Percentiles rank a stretch among this genome's conserved stretches.
phyloP scores from a whole-genome alignment of 1,140 invertebrate genomes.

The Euwallacea fornicatus region DNA sequence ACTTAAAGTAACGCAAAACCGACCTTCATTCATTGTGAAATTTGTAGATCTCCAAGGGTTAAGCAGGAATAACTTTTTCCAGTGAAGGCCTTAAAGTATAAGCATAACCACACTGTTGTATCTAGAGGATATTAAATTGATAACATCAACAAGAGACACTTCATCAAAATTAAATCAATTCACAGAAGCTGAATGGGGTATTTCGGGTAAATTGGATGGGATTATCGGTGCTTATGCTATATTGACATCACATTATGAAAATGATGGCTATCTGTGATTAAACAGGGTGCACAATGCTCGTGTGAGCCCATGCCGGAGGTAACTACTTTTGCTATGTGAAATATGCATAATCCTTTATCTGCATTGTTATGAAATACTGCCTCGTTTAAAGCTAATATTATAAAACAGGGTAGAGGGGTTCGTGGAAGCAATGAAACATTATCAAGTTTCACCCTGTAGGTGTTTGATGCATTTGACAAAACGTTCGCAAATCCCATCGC shows the following conservation, averaged over 20 bases:
- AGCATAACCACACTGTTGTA: too few species aligned
- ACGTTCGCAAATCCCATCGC: too few species aligned
- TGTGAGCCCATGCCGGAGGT: background rate
- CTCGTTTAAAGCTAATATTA: background rate
- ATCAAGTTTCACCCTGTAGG: too few species aligned
- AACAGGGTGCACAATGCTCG: background rate
- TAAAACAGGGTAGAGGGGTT: background rate
- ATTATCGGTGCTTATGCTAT: conserved; percentile 9
- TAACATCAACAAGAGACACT: background rate
- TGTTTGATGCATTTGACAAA: too few species aligned
- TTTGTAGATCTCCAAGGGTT: too few species aligned
- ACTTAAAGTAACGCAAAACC: too few species aligned
- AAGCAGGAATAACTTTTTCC: too few species aligned
- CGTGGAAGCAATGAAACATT: too few species aligned
- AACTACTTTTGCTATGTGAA: background rate
- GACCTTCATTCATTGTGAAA: too few species aligned
- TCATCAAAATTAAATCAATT: conserved; percentile 21
- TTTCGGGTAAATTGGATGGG: conserved; percentile 1
- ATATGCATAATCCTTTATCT: background rate
- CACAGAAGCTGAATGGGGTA: background rate
- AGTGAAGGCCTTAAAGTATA: too few species aligned
- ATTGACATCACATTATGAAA: background rate
- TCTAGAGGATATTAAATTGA: background rate
- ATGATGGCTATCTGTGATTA: background rate
- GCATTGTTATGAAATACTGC: background rate